Conservation (phyloP, 2,113 vertebrate species). For the Tapirus terrestris region DNA sequence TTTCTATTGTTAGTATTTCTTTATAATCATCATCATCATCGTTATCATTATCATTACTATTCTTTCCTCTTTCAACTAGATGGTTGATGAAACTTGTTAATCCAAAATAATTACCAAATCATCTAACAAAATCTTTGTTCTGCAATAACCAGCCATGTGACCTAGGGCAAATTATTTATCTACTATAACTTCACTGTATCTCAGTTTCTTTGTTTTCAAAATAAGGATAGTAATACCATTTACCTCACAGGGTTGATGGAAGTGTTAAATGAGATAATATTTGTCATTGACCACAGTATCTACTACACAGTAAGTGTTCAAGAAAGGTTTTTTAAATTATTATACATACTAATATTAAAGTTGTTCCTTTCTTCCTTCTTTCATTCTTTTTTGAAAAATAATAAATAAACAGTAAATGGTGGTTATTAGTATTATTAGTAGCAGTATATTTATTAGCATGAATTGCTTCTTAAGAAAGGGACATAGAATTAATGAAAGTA, state of each 20-base stretch:
- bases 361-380: not conserved
- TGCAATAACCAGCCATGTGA: not conserved
- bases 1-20: not conserved
- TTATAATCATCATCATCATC: not conserved
- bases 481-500: not conserved
- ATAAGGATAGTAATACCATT: not conserved
- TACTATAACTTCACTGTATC: not conserved
- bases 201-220: not conserved
- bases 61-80: not conserved
- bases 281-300: not conserved
- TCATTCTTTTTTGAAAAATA: conserved; percentile 14
- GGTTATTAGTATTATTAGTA: not conserved
- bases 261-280: not conserved
- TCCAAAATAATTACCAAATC: not conserved
- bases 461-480: not conserved
- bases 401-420: not conserved
- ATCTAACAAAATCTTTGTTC: not conserved
- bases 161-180: not conserved
- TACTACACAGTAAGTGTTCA: not conserved
- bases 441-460: not conserved
- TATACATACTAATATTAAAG: not conserved
- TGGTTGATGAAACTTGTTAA: not conserved
- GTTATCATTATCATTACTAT: not conserved
- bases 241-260: not conserved
- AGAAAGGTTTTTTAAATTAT: not conserved